Base-by-base conservation (phyloP, 2,888 invertebrate species). In the Hirtodrosophila trivittata region DNA sequence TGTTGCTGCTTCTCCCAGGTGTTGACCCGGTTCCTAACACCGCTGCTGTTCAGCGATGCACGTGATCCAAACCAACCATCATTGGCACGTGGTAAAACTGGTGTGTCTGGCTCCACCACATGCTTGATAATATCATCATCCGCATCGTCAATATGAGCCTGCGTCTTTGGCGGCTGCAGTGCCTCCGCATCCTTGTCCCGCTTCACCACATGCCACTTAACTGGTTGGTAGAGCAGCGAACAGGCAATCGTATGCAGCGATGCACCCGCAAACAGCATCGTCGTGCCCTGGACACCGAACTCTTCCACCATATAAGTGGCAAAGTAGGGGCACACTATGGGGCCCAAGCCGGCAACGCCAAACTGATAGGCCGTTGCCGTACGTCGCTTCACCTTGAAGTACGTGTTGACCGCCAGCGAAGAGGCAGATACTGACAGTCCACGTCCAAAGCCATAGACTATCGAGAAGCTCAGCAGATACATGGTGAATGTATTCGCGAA, bases 361-460 rank as follows among this genome's bases (percentile, higher is more conserved):
- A 94, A 94, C 69, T 94, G 94, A 50, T 94, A 91, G 0, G 95
- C 94, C 0, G 94, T 94, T 0, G 95, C 95, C 33, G 94, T 91
- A 85, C 95, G 92, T 88, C 95, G 92, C 87, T 93, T 93, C 47
- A 93, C 92, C 87, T 93, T 94, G 91, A 95, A 95, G 88, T 94
- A 95, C 1, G 95, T 94, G 82, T 95, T 95, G 57, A 95, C 89
- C 1, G 95, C 95, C 66, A 95, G 88, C 8, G 94, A 93, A 75
- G 94, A 94, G 1, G 95, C 93, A 0, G 95, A 94, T 81, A 94
- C 93, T 32, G 93, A 93, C 41, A 95, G 92, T 6, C 94, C 94
- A 65, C 93, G 92, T 0, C 94, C 94, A 6, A 88, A 74, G n/a
- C 88, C 88, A n/a, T 83, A 83, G 8, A 74, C 38, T 0, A 83